Evolutionary conservation across 2,888 invertebrate genomes (phyloP).

Genomic region (Eucera pruinosa): DNA sequence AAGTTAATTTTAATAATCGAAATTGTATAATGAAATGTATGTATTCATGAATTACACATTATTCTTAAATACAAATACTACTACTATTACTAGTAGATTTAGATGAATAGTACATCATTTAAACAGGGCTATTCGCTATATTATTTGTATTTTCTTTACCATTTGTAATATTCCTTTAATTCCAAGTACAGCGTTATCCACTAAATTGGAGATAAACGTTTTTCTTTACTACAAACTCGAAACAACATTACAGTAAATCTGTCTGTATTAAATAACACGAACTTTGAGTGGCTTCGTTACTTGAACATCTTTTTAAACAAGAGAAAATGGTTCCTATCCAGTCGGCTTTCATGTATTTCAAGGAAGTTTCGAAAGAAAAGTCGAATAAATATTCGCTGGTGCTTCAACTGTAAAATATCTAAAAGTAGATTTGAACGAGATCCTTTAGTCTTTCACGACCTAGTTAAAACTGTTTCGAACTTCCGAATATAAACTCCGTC

Average conservation of each 20-base stretch:
- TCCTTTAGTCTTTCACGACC: constrained; percentile 36
- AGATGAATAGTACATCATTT: too few relatives aligned
- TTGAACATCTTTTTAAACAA: background rate
- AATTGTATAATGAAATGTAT: too few relatives aligned
- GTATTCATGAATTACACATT: too few relatives aligned
- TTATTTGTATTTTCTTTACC: too few relatives aligned
- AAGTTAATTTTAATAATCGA: too few relatives aligned
- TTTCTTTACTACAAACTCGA: too few relatives aligned
- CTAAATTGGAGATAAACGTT: background rate
- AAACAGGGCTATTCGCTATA: too few relatives aligned
- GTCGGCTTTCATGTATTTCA: background rate
- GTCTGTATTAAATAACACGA: background rate
- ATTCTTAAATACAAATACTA: too few relatives aligned
- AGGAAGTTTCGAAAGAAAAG: constrained; percentile 32
- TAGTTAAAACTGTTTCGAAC: constrained; percentile 32
- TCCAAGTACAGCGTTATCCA: too few relatives aligned
- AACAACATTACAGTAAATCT: background rate
- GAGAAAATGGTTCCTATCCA: constrained; percentile 1
- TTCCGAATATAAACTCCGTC: constrained; percentile 27
- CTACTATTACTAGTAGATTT: too few relatives aligned
- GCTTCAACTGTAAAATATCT: constrained; percentile 28
- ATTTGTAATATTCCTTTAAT: too few relatives aligned
- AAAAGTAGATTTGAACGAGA: constrained; percentile 35
- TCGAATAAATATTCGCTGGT: constrained; percentile 32
- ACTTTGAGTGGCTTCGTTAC: constrained; percentile 3